A percentile compares a stretch with the other conserved stretches of the same genome.
Evolutionary conservation across 2,797 vertebrate species (phyloP).

Genomic region (Peromyscus nudipes): DNA sequence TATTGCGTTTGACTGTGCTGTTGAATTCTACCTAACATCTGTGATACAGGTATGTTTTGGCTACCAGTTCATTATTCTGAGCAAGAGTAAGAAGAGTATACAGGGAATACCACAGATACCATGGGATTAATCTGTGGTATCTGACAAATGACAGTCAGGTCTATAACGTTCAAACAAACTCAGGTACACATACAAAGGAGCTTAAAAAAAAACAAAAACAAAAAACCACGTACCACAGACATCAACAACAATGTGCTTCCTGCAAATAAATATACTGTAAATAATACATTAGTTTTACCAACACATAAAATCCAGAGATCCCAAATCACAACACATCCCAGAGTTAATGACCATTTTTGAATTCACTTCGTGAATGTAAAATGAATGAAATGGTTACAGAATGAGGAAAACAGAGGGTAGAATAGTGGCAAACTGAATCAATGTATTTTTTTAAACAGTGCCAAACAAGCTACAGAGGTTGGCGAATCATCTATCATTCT

Average conservation of each 20-base stretch:
- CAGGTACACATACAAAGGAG: slow-evolving; percentile 86
- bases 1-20: slow-evolving; percentile 85
- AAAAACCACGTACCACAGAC: slow-evolving; percentile 75
- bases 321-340: slow-evolving; percentile 30
- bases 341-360: slow-evolving; percentile 66
- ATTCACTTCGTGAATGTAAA: slow-evolving; percentile 38
- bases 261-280: slow-evolving; percentile 87
- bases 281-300: slow-evolving; percentile 75
- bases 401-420: not conserved
- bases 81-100: slow-evolving; percentile 85
- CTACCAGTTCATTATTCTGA: slow-evolving; percentile 87
- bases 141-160: slow-evolving; percentile 83
- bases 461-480: not conserved
- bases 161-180: slow-evolving; percentile 85
- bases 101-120: slow-evolving; percentile 83
- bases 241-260: slow-evolving; percentile 82
- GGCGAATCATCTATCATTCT: not conserved
- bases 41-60: slow-evolving; percentile 80
- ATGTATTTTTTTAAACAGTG: not conserved
- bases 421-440: not conserved
- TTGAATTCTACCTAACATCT: slow-evolving; percentile 86
- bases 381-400: slow-evolving; percentile 68
- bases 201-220: slow-evolving; percentile 72
- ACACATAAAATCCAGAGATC: slow-evolving; percentile 71
- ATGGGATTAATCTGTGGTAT: slow-evolving; percentile 81